Percentiles rank a stretch among this genome's conserved stretches.
These are phyloP conservation scores for Brachyopa scutellaris DNA, from an alignment of 2,888 invertebrate species.

Conservation along the genomic window DNA sequence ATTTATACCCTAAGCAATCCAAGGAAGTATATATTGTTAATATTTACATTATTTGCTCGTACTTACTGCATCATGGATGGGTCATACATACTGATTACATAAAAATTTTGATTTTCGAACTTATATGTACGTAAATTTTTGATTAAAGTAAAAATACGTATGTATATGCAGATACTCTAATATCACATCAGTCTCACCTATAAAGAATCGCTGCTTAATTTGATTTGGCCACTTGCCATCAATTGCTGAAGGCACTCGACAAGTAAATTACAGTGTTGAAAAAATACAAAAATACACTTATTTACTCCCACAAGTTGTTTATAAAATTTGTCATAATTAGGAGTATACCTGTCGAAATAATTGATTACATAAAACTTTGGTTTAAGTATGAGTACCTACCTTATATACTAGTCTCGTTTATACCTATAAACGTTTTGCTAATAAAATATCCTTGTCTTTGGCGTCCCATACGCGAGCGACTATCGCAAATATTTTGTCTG, in stretches of 20 bases:
- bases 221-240: constrained; percentile 59
- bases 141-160: constrained; percentile 29
- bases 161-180: too few relatives aligned
- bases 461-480: neutral
- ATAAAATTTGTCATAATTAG: constrained; percentile 56
- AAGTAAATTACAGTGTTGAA: constrained; percentile 38
- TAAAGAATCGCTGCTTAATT: constrained; percentile 67
- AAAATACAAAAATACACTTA: neutral
- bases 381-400: too few relatives aligned
- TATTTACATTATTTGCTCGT: too few relatives aligned
- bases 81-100: too few relatives aligned
- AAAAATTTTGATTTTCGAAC: too few relatives aligned
- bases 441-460: neutral
- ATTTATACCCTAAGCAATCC: neutral
- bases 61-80: too few relatives aligned
- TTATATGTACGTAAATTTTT: too few relatives aligned
- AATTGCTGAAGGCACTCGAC: constrained; percentile 43
- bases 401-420: too few relatives aligned
- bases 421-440: too few relatives aligned
- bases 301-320: constrained; percentile 62
- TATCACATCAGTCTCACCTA: neutral
- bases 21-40: too few relatives aligned
- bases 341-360: constrained; percentile 49
- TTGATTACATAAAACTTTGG: constrained; percentile 63
- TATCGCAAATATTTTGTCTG: constrained; percentile 36